These are phyloP conservation scores for Schlechtendalia chinensis DNA, from an alignment of 1,140 invertebrate genomes.

Conservation along the genomic window DNA sequence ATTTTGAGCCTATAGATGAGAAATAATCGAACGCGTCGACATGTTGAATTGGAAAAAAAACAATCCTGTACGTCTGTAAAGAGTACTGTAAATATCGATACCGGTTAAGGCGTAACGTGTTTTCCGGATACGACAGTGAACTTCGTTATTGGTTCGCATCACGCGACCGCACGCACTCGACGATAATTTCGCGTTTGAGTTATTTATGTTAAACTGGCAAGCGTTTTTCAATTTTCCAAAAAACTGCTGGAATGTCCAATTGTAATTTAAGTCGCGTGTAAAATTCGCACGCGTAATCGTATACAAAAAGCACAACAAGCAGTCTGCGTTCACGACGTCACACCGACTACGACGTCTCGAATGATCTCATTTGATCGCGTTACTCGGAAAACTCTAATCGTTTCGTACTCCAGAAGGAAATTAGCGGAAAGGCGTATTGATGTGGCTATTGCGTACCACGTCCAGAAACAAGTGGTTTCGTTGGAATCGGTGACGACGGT, in stretches of 20 bases:
- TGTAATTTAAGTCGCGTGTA: constrained; percentile 19
- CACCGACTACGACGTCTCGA: neutral
- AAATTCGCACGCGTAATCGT: constrained; percentile 9
- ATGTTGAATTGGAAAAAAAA: no score
- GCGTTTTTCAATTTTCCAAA: constrained; percentile 26
- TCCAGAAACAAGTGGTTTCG: no score
- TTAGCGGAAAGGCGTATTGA: no score
- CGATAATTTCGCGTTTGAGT: constrained; percentile 18
- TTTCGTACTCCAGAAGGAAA: neutral
- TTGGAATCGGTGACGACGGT: no score
- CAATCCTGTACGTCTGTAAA: no score
- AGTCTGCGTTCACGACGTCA: no score
- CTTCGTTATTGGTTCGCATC: neutral
- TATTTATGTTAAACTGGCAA: constrained; percentile 29
- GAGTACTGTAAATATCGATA: no score
- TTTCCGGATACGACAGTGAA: no score
- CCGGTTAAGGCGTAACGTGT: no score
- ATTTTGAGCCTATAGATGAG: no score
- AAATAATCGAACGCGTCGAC: no score
- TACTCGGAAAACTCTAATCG: constrained; percentile 1
- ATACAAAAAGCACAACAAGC: constrained; percentile 12
- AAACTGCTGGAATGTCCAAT: constrained; percentile 23
- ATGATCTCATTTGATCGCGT: constrained; percentile 14
- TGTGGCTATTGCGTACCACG: no score
- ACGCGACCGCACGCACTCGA: neutral